Evolutionary conservation across 2,113 vertebrate genomes (phyloP).

Genomic region (Morone chrysops): DNA sequence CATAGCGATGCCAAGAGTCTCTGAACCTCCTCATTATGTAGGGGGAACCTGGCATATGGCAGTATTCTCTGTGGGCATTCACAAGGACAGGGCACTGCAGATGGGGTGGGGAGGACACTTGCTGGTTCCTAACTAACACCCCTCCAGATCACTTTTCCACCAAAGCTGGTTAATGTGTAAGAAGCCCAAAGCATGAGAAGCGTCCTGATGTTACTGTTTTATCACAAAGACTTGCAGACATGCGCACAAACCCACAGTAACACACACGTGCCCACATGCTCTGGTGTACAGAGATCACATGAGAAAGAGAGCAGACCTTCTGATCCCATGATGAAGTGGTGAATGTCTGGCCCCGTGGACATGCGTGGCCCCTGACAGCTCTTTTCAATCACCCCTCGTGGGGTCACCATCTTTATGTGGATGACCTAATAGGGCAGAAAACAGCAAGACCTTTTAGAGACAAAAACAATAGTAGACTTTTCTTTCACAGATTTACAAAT

Average conservation of each 20-base stretch:
- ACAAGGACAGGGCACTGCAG: slow-evolving; percentile 78
- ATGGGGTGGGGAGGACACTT: slow-evolving; percentile 59
- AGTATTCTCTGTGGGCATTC: slow-evolving; percentile 76
- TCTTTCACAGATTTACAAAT: slow-evolving; percentile 1
- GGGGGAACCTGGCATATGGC: slow-evolving; percentile 80
- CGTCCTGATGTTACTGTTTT: slow-evolving; percentile 61
- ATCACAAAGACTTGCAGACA: slow-evolving; percentile 35
- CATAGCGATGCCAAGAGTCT: slow-evolving; percentile 73
- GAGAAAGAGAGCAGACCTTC: slow-evolving; percentile 87
- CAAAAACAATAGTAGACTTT: background rate
- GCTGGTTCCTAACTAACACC: slow-evolving; percentile 60
- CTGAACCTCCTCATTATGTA: slow-evolving; percentile 77
- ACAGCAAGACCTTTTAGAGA: slow-evolving; percentile 24
- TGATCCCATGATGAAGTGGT: slow-evolving; percentile 99
- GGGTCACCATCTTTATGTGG: slow-evolving; percentile 98
- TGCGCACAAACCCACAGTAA: slow-evolving; percentile 20
- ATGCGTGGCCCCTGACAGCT: slow-evolving; percentile 96
- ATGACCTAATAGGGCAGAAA: slow-evolving; percentile 87
- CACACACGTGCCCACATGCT: slow-evolving; percentile 17
- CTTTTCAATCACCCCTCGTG: slow-evolving; percentile 96
- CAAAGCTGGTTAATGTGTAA: slow-evolving; percentile 71
- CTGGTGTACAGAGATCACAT: background rate
- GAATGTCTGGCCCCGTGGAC: slow-evolving; percentile 97
- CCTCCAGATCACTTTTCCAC: slow-evolving; percentile 47
- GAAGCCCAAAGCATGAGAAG: slow-evolving; percentile 59